phyloP scores from a whole-genome alignment of 2,888 invertebrate species.

The Cyclophora punctaria region DNA sequence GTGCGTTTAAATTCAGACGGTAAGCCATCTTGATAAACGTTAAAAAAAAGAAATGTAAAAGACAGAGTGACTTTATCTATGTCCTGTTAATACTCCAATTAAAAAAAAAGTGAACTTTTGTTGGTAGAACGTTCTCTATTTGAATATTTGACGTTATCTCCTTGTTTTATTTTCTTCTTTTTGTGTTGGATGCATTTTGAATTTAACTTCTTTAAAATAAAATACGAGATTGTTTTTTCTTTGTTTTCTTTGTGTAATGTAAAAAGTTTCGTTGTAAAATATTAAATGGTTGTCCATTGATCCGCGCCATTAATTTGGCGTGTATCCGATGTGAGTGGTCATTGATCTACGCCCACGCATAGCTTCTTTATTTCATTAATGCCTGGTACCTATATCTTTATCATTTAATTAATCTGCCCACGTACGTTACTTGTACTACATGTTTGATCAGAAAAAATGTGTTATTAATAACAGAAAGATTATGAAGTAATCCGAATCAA shows the following conservation, averaged over 20 bases:
- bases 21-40: slow-evolving; percentile 68
- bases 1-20: slow-evolving; percentile 69
- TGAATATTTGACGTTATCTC: slow-evolving; percentile 36
- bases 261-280: slow-evolving; percentile 9
- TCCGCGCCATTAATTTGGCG: slow-evolving; percentile 39
- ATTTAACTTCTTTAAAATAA: too few relatives aligned
- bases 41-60: slow-evolving; percentile 44
- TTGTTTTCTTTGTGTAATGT: slow-evolving; percentile 24
- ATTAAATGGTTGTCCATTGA: slow-evolving; percentile 7
- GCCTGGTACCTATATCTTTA: slow-evolving; percentile 26
- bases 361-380: slow-evolving; percentile 27
- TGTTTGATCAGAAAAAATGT: too few relatives aligned
- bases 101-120: slow-evolving; percentile 55
- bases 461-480: too few relatives aligned
- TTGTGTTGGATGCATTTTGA: slow-evolving; percentile 21
- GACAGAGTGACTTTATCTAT: slow-evolving; percentile 64
- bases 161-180: slow-evolving; percentile 24
- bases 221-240: slow-evolving; percentile 20
- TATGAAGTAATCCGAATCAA: too few relatives aligned
- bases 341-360: slow-evolving; percentile 43
- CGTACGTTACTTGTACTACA: slow-evolving; percentile 7
- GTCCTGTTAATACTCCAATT: slow-evolving; percentile 70
- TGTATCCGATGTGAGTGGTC: slow-evolving; percentile 31
- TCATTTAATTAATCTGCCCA: slow-evolving; percentile 24
- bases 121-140: slow-evolving; percentile 31